These are phyloP conservation scores for Siniperca chuatsi DNA, from an alignment of 2,113 vertebrate genomes.

Conservation along the genomic window DNA sequence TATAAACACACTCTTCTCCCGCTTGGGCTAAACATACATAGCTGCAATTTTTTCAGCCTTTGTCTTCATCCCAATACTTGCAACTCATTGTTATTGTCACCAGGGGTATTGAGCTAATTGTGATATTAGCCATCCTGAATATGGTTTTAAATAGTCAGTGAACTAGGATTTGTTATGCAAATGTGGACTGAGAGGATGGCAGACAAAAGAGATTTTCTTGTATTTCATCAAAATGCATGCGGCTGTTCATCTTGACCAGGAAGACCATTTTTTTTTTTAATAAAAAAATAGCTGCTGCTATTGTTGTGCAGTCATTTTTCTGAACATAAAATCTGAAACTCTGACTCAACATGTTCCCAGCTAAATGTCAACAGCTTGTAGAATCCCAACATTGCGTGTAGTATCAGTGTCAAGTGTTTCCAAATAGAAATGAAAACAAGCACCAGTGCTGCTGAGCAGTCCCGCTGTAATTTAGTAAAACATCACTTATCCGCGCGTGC, in stretches of 20 bases:
- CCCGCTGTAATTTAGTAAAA: conserved; percentile 14
- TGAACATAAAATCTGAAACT: neutral
- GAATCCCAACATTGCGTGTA: neutral
- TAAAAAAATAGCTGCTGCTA: no score
- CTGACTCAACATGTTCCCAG: neutral
- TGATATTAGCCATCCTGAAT: conserved; percentile 26
- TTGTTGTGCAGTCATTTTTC: conserved; percentile 1
- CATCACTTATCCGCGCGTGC: neutral
- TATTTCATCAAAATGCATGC: conserved; percentile 35
- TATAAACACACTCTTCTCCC: neutral
- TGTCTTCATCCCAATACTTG: conserved; percentile 34
- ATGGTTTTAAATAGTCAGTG: conserved; percentile 31
- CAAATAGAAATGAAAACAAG: conserved; percentile 3
- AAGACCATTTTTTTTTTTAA: neutral
- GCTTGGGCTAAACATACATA: neutral
- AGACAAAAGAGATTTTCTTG: conserved; percentile 15
- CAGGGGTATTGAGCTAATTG: conserved; percentile 34
- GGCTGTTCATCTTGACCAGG: conserved; percentile 10
- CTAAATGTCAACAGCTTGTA: neutral
- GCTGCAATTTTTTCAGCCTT: conserved; percentile 1
- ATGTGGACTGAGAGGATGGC: conserved; percentile 23
- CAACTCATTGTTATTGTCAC: conserved; percentile 41
- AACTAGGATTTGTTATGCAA: conserved; percentile 54
- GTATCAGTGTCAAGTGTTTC: neutral
- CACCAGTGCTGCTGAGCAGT: neutral